Conservation (phyloP, 2,888 invertebrate genomes). For the Hirtodrosophila duncani region DNA sequence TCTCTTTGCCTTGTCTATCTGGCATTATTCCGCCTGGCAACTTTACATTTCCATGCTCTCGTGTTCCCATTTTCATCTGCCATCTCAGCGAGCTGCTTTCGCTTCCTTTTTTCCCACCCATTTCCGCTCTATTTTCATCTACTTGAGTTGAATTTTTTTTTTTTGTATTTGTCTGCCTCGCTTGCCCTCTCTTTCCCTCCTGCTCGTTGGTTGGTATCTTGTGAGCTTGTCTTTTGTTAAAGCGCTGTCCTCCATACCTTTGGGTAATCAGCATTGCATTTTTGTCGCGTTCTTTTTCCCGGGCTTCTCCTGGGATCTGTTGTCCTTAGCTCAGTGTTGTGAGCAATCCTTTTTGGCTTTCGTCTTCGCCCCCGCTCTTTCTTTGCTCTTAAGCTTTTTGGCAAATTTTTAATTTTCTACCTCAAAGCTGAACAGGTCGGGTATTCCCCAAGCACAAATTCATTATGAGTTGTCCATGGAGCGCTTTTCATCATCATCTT, state of each 20-base stretch:
- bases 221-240: neutral
- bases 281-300: conserved; percentile 8
- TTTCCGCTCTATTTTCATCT: conserved; percentile 66
- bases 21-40: conserved; percentile 44
- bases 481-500: conserved; percentile 2
- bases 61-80: conserved; percentile 45
- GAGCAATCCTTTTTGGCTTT: conserved; percentile 31
- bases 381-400: conserved; percentile 23
- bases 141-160: conserved; percentile 70
- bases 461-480: conserved; percentile 34
- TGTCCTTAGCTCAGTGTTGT: conserved; percentile 23
- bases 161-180: neutral
- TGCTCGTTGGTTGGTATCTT: neutral
- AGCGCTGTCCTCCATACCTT: conserved; percentile 35
- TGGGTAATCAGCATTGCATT: conserved; percentile 61
- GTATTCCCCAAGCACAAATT: conserved; percentile 55
- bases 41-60: conserved; percentile 68
- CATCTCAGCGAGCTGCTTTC: conserved; percentile 27
- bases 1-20: neutral
- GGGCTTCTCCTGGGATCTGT: conserved; percentile 32
- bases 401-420: conserved; percentile 39
- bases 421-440: conserved; percentile 4
- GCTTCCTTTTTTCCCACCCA: conserved; percentile 46
- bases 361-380: neutral
- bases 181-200: neutral